A percentile compares a stretch with the other conserved stretches of the same genome.
Conservation (phyloP, 2,797 vertebrate genomes). For the Forpus xanthops region DNA sequence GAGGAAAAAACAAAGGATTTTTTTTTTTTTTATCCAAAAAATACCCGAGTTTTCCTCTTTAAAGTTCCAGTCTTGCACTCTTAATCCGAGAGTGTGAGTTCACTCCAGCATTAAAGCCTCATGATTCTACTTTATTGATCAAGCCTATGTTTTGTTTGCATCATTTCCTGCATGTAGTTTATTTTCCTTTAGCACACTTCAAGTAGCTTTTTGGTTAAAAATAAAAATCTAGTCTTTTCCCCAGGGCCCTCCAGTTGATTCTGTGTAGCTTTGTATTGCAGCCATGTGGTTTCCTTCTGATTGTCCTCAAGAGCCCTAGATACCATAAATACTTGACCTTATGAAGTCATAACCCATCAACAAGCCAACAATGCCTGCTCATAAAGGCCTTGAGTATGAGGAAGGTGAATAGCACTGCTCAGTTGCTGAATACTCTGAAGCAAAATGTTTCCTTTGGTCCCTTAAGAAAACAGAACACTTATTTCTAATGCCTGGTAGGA, state of each 20-base stretch:
- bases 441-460: background rate
- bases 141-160: background rate
- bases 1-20: background rate
- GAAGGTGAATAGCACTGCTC: background rate
- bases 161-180: background rate
- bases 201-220: slow-evolving; percentile 17
- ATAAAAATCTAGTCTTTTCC: background rate
- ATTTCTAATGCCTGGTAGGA: background rate
- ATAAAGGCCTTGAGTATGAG: background rate
- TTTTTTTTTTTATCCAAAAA: background rate
- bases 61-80: background rate
- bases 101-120: background rate
- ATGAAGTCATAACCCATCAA: background rate
- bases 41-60: background rate
- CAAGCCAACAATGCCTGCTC: background rate
- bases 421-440: background rate
- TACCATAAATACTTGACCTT: slow-evolving; percentile 31
- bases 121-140: background rate
- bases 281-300: slow-evolving; percentile 32
- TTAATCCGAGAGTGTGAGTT: background rate
- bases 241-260: background rate
- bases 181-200: background rate
- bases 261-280: slow-evolving; percentile 9
- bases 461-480: background rate
- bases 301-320: background rate